A percentile compares a stretch with the other conserved stretches of the same genome.
These are phyloP conservation scores for Tetragonisca angustula DNA, from an alignment of 2,888 invertebrate species.

Conservation along the genomic window DNA sequence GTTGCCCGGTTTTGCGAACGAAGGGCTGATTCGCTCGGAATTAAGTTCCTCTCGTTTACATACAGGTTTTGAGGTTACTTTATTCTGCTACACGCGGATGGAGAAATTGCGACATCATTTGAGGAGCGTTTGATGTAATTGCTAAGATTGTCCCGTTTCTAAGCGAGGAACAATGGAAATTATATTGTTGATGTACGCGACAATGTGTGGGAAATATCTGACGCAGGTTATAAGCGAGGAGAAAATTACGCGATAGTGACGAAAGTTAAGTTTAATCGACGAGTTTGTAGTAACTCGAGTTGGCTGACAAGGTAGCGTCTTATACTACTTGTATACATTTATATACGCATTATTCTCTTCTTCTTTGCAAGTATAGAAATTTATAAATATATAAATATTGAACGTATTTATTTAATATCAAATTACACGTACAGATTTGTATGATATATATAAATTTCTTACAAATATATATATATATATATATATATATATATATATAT, in stretches of 20 bases:
- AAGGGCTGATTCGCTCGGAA: background rate
- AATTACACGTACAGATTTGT: background rate
- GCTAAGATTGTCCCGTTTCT: background rate
- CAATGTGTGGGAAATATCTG: too few relatives aligned
- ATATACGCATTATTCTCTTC: too few relatives aligned
- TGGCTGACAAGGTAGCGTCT: background rate
- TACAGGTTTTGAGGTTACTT: background rate
- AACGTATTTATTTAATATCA: background rate
- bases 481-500: too few relatives aligned
- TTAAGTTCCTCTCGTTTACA: constrained; percentile 25
- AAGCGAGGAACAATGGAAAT: background rate
- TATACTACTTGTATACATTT: background rate
- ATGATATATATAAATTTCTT: background rate
- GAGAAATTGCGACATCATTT: background rate
- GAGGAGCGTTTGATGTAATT: constrained; percentile 6
- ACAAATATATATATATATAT: background rate
- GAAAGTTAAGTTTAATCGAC: background rate
- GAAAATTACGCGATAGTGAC: background rate
- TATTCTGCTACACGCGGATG: background rate
- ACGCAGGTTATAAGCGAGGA: fast-evolving
- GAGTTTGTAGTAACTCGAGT: background rate
- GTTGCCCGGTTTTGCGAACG: background rate
- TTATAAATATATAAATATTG: background rate
- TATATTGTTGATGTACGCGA: background rate
- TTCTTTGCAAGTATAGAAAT: background rate